phyloP scores from a whole-genome alignment of 2,113 vertebrate genomes.

The Pteruthius melanotis region DNA sequence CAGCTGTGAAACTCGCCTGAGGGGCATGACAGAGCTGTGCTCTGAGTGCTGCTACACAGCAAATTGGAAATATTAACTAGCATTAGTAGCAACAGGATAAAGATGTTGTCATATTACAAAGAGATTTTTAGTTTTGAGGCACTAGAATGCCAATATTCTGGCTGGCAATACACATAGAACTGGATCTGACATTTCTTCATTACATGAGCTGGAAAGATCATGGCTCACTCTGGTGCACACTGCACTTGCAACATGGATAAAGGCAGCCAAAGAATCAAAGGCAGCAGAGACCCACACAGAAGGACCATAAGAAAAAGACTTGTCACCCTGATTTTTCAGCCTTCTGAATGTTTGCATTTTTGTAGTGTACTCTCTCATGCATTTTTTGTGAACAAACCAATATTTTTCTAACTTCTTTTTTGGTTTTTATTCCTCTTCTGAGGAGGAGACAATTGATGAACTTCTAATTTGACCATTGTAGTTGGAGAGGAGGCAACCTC shows the following conservation, averaged over 20 bases:
- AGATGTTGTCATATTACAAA: no score
- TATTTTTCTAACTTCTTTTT: no score
- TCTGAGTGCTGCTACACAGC: background rate
- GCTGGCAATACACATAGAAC: background rate
- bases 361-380: no score
- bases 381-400: no score
- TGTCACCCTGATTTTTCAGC: no score
- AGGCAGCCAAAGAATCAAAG: background rate
- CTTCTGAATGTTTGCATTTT: no score
- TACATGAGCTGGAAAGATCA: background rate
- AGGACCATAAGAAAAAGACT: background rate
- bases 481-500: no score
- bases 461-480: no score
- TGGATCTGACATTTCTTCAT: background rate
- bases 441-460: no score
- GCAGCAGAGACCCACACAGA: background rate
- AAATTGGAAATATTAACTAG: background rate
- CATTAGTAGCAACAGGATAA: background rate
- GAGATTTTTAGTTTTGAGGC: background rate
- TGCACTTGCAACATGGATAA: background rate
- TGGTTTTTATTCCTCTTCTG: no score
- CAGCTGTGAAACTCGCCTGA: background rate
- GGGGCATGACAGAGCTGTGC: background rate
- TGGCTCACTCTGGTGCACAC: background rate
- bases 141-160: background rate